phyloP scores from a whole-genome alignment of 2,797 vertebrate genomes.

The Leptatherina wallacei region DNA sequence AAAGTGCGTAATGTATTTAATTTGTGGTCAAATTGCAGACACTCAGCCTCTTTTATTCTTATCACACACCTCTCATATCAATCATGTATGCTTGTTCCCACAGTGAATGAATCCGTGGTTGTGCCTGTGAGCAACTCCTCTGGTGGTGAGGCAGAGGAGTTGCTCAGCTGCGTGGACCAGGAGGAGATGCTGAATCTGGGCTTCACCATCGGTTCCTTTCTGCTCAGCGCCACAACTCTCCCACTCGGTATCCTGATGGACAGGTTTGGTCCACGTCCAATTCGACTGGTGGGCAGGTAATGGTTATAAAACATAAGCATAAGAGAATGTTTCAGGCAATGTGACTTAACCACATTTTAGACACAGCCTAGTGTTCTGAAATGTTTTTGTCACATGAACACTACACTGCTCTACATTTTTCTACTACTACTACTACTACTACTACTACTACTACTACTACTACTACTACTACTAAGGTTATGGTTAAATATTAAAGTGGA shows the following conservation, averaged over 20 bases:
- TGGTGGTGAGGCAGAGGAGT: conserved; percentile 9
- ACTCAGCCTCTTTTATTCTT: not conserved
- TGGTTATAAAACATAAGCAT: not conserved
- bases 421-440: not conserved
- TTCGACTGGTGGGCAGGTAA: conserved; percentile 91
- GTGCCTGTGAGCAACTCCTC: conserved; percentile 40
- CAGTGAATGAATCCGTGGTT: conserved; percentile 70
- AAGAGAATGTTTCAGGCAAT: not conserved
- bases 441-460: no score
- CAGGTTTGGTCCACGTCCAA: conserved; percentile 87
- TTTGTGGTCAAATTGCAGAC: not conserved
- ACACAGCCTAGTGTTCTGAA: not conserved
- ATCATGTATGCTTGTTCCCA: not conserved
- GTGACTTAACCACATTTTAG: not conserved
- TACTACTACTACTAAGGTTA: not conserved
- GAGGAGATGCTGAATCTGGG: conserved; percentile 92
- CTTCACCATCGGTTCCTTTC: conserved; percentile 92
- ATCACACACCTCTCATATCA: not conserved
- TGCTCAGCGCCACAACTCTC: conserved; percentile 91
- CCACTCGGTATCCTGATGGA: conserved; percentile 88
- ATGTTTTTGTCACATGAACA: not conserved
- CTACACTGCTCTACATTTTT: no score
- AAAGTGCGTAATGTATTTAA: not conserved
- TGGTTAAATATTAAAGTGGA: conserved; percentile 8
- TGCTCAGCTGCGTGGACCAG: conserved; percentile 86